A percentile compares a stretch with the other conserved stretches of the same genome.
These are phyloP conservation scores for Lamellibrachia luymesi DNA, from an alignment of 1,140 invertebrate genomes.

Conservation along the genomic window DNA sequence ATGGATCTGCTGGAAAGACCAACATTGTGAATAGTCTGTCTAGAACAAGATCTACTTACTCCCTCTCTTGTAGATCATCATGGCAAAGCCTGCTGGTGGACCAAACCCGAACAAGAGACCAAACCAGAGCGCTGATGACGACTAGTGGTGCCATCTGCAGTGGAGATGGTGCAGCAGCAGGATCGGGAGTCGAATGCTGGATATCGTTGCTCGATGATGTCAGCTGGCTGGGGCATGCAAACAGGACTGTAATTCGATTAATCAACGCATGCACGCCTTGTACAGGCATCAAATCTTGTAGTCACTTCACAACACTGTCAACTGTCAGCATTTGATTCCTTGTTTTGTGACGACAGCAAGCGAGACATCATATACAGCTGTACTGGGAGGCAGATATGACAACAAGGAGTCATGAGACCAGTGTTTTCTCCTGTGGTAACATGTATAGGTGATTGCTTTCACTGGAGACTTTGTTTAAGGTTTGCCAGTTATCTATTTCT, in stretches of 20 bases:
- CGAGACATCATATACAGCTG: not conserved
- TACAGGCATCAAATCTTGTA: not conserved
- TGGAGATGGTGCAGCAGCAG: not conserved
- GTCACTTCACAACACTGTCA: not conserved
- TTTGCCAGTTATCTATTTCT: not conserved
- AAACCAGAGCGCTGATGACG: constrained; percentile 66
- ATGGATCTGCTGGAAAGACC: too few species aligned
- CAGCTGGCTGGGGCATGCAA: not conserved
- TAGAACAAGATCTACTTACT: not conserved
- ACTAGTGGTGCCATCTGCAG: constrained; percentile 2
- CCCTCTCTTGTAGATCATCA: constrained; percentile 78
- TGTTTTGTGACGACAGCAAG: not conserved
- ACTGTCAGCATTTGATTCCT: not conserved
- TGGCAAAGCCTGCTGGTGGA: constrained; percentile 95
- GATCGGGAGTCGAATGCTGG: not conserved
- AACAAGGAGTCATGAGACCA: too few species aligned
- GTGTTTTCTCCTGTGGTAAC: not conserved
- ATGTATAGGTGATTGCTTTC: not conserved
- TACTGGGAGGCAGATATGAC: not conserved
- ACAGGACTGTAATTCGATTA: not conserved
- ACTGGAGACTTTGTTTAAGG: not conserved
- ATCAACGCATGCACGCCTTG: not conserved
- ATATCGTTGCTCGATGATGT: not conserved
- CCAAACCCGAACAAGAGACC: constrained; percentile 73
- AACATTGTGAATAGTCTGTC: too few species aligned